phyloP scores from a whole-genome alignment of 2,888 invertebrate genomes.

The Ceramica pisi region DNA sequence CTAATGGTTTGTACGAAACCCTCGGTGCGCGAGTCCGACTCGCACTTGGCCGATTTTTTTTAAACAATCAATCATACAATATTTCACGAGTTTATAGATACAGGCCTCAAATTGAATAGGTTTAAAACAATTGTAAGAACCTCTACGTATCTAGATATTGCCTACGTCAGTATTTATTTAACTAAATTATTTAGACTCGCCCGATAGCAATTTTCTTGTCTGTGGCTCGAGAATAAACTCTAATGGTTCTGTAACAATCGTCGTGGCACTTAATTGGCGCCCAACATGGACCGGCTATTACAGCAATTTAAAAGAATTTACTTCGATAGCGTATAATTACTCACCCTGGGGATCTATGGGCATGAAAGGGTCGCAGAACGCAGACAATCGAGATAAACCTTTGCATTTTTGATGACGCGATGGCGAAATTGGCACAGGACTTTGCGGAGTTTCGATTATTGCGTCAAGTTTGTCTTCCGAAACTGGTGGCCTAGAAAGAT shows the following conservation, averaged over 20 bases:
- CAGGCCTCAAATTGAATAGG: not conserved
- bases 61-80: not conserved
- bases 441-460: constrained; percentile 80
- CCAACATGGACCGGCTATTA: constrained; percentile 67
- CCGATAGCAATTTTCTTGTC: constrained; percentile 28
- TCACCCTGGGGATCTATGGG: constrained; percentile 92
- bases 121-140: too few species aligned
- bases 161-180: constrained; percentile 14
- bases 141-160: not conserved
- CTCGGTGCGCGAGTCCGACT: too few species aligned
- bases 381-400: constrained; percentile 69
- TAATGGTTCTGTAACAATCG: constrained; percentile 59
- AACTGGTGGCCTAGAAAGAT: constrained; percentile 60
- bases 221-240: constrained; percentile 30
- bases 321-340: constrained; percentile 35
- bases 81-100: not conserved
- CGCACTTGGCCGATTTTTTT: too few species aligned
- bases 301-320: constrained; percentile 57
- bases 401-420: constrained; percentile 72
- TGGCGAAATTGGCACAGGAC: constrained; percentile 82
- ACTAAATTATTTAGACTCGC: constrained; percentile 34
- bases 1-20: too few species aligned
- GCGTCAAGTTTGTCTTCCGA: constrained; percentile 65
- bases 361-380: constrained; percentile 79
- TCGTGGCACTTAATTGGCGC: constrained; percentile 70